Evolutionary conservation across 2,113 vertebrate genomes (phyloP).

Genomic region (Chiloscyllium plagiosum): DNA sequence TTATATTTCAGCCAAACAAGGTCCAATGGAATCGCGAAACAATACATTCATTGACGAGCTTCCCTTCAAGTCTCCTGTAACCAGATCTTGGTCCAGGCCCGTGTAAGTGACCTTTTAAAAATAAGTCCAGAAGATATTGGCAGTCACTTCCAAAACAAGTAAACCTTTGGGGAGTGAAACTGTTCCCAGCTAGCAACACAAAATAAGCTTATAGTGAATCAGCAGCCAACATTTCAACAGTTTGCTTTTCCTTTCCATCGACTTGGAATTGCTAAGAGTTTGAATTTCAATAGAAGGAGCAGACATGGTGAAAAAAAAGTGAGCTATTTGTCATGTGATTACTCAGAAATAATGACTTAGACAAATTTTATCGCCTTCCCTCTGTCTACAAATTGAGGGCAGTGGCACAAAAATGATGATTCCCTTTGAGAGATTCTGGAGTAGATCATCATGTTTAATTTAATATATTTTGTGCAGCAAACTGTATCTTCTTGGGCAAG

Average conservation of each 20-base stretch:
- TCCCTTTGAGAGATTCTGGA: not conserved
- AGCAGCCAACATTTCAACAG: no score
- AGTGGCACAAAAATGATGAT: not conserved
- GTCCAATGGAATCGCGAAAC: conserved; percentile 83
- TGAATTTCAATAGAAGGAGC: not conserved
- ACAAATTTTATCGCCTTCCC: not conserved
- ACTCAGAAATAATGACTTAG: not conserved
- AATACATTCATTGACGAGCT: conserved; percentile 91
- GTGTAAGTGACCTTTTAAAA: conserved; percentile 66
- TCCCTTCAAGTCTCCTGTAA: conserved; percentile 90
- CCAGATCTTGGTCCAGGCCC: conserved; percentile 90
- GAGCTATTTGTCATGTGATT: not conserved
- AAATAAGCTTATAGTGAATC: not conserved
- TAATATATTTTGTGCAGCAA: not conserved
- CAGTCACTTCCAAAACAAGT: not conserved
- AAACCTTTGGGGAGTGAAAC: not conserved
- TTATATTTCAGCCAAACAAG: conserved; percentile 73
- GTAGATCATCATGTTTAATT: not conserved
- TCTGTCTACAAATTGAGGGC: not conserved
- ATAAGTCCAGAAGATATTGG: not conserved
- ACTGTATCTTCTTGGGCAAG: not conserved
- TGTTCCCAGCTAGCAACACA: not conserved
- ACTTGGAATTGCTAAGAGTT: not conserved
- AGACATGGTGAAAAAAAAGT: not conserved
- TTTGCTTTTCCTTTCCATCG: not conserved